Percentiles rank a stretch among this genome's conserved stretches.
Evolutionary conservation across 2,113 vertebrate genomes (phyloP).

Genomic region (Etia nguti): DNA sequence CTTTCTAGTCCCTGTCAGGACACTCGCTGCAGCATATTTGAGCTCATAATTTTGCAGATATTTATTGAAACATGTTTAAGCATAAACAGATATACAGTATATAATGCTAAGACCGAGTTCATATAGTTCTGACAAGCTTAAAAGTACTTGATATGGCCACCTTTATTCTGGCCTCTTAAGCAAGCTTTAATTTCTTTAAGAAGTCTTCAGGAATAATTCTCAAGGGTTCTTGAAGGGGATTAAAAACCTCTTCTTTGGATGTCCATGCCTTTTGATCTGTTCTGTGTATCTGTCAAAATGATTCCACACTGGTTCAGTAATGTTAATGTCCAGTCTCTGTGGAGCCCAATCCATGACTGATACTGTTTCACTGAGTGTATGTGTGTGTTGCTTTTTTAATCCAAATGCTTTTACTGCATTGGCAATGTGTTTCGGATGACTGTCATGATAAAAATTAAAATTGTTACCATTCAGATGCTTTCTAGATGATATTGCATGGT

Average conservation of each 20-base stretch:
- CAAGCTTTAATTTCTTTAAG: background rate
- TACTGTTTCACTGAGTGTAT: background rate
- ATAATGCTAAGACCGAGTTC: background rate
- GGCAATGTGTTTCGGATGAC: background rate
- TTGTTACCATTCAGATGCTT: background rate
- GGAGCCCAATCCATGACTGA: background rate
- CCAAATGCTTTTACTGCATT: background rate
- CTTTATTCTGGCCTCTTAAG: background rate
- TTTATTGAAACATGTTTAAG: background rate
- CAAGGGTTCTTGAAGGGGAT: background rate
- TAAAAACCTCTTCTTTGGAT: background rate
- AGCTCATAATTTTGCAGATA: fast-evolving
- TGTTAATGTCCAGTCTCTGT: background rate
- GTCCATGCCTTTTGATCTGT: background rate
- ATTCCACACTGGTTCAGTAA: background rate
- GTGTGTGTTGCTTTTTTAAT: background rate
- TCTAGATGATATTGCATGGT: background rate
- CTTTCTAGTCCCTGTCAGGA: background rate
- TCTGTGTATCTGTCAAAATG: background rate
- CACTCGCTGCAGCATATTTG: background rate
- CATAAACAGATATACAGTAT: background rate
- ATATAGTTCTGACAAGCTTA: background rate
- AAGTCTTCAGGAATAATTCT: background rate
- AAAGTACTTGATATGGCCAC: background rate
- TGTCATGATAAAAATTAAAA: background rate